Conservation (phyloP, 2,113 vertebrate genomes). For the Macrotus californicus region DNA sequence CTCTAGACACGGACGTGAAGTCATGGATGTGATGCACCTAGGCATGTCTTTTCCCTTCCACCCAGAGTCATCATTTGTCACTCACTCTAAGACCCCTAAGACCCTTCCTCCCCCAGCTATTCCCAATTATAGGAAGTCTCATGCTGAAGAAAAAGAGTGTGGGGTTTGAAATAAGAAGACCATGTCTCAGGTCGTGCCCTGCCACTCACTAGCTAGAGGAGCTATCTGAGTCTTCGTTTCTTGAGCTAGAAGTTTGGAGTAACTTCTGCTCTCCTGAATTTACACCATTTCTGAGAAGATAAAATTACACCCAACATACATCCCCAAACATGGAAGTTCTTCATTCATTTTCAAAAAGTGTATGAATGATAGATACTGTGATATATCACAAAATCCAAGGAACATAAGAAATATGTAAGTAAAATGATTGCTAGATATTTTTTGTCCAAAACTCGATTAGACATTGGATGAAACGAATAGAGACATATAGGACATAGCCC, state of each 20-base stretch:
- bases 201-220: neutral
- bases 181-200: neutral
- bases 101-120: neutral
- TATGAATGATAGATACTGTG: neutral
- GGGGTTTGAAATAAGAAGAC: neutral
- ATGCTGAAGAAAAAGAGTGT: neutral
- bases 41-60: neutral
- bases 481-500: neutral
- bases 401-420: neutral
- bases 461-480: neutral
- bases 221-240: neutral
- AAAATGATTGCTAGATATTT: slow-evolving; percentile 22
- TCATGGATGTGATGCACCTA: neutral
- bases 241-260: neutral
- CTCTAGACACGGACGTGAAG: neutral
- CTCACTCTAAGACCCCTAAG: neutral
- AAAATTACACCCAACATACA: neutral
- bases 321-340: neutral
- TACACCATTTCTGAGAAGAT: neutral
- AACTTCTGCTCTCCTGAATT: slow-evolving; percentile 12
- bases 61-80: neutral
- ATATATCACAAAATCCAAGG: neutral
- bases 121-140: neutral
- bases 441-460: neutral
- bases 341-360: neutral